Conservation (phyloP, 2,888 invertebrate species). For the Allacma fusca region DNA sequence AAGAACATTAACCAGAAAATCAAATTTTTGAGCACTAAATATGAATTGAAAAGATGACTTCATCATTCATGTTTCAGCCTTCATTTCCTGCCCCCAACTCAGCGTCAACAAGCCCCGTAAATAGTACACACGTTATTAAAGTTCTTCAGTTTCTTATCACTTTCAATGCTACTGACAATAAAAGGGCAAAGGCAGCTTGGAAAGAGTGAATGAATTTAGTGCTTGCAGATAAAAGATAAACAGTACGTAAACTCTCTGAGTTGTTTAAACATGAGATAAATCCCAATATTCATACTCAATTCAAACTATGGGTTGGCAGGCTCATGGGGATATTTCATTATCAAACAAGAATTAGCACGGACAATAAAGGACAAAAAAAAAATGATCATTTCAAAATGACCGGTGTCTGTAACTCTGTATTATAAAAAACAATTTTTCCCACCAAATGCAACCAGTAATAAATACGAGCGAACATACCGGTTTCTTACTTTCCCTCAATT, state of each 20-base stretch:
- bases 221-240: constrained; percentile 2
- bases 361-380: too few species aligned
- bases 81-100: background rate
- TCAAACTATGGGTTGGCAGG: too few species aligned
- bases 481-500: too few species aligned
- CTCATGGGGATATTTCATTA: too few species aligned
- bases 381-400: too few species aligned
- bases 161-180: background rate
- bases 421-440: too few species aligned
- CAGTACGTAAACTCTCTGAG: background rate
- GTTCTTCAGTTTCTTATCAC: background rate
- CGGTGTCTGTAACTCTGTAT: too few species aligned
- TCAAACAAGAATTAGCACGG: too few species aligned
- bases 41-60: background rate
- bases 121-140: background rate
- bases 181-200: background rate
- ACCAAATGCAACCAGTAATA: too few species aligned
- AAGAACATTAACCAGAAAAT: background rate
- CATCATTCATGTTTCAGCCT: background rate
- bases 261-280: background rate
- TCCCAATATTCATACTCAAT: background rate
- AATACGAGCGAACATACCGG: too few species aligned
- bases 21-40: background rate
- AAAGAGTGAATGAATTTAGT: constrained; percentile 9
- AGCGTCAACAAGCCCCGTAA: background rate